Evolutionary conservation across 1,140 invertebrate species (phyloP), one percentile per base, ranked within the genome.

Genomic region (Tetranychus urticae): DNA sequence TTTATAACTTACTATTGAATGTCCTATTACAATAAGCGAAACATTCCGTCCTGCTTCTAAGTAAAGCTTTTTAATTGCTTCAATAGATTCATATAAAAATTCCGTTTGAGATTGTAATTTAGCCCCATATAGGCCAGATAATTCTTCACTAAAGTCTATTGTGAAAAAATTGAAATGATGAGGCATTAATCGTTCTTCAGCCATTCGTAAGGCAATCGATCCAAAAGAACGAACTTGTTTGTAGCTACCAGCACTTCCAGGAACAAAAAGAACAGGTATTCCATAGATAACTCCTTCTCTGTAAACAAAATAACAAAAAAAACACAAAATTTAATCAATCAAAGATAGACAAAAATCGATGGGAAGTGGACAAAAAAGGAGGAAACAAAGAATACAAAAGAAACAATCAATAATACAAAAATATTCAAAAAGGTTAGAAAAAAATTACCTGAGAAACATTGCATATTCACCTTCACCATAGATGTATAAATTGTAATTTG

Each of bases 151-250:
- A 59, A 82, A 81, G 71, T 86, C 82, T 45, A 86, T 78, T 37
- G 85, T 79, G 70, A 91, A 94, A 71, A 82, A 92, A 71, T 93
- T 84, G 75, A 94, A 87, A 69, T 89, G 85, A 68, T 78, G 81
- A 45, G 34, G 72, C 68, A 36, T 75, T 72, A 59, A 74, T 67
- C 62, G 75, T 72, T 67, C 80, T 75, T 62, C 69, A 35, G 81
- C 77, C 76, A 86, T 91, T 64, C 86, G 75, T 45, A 91, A 72
- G 50, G 87, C 85, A 4, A 94, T 82, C 1, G 89, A 92, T 33
- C 85, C 87, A 50, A 94, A 67, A 6, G 89, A 93, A 34, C 90
- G 77, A 50, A 81, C 86, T 82, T 91, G 87, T 70, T 85, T 86
- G 68, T 88, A 81, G 48, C 88, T 93, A 2, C 90, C 90, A 65